Evolutionary conservation across 1,140 invertebrate species (phyloP).

Genomic region (Meloidogyne chitwoodi): DNA sequence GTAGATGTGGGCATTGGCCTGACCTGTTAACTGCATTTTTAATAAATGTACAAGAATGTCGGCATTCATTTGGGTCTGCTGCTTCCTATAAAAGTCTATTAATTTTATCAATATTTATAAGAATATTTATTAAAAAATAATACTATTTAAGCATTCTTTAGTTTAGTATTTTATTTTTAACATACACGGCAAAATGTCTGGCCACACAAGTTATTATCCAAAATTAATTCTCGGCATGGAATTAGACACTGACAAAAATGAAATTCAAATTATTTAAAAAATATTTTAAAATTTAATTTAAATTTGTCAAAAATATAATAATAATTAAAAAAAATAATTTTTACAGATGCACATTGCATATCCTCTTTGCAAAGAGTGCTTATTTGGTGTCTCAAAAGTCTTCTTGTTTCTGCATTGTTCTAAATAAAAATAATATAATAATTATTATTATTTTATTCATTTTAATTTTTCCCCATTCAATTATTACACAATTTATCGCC

Average conservation of each 20-base stretch:
- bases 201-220: conserved; percentile 19
- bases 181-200: conserved; percentile 34
- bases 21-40: conserved; percentile 41
- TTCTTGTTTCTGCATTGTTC: conserved; percentile 33
- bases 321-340: neutral
- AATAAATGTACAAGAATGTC: conserved; percentile 48
- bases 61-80: conserved; percentile 30
- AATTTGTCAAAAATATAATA: neutral
- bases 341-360: conserved; percentile 41
- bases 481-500: too few species aligned
- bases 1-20: conserved; percentile 39
- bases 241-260: conserved; percentile 34
- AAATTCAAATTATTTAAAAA: conserved; percentile 13
- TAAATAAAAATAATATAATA: neutral
- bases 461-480: too few species aligned
- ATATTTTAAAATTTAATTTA: too few species aligned
- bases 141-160: too few species aligned
- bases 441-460: too few species aligned
- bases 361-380: conserved; percentile 40
- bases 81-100: conserved; percentile 10
- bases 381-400: conserved; percentile 38
- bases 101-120: too few species aligned
- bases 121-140: too few species aligned
- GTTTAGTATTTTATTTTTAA: conserved; percentile 1
- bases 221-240: conserved; percentile 36